Conservation (phyloP, 2,888 invertebrate genomes). For the Ormyrus rosae region DNA sequence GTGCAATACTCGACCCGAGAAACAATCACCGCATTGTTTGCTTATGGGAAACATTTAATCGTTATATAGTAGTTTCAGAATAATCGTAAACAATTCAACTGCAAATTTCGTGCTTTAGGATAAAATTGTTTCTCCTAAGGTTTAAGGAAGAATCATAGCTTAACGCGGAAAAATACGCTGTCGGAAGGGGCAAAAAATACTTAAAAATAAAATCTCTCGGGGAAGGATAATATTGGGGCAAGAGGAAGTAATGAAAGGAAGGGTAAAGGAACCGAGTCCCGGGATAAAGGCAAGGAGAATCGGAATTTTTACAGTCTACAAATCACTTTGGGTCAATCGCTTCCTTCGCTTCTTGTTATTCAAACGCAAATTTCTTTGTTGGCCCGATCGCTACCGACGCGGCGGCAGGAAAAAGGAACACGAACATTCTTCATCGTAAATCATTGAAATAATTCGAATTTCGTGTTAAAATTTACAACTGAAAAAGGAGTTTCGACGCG, state of each 20-base stretch:
- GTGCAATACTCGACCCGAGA: no score
- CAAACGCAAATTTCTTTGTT: slow-evolving; percentile 6
- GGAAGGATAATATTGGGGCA: no score
- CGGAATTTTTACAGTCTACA: slow-evolving; percentile 31
- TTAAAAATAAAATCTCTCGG: no score
- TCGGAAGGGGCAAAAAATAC: no score
- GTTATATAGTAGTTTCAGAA: no score
- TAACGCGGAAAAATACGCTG: no score
- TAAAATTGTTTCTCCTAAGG: no score
- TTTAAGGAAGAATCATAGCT: no score
- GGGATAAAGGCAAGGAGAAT: slow-evolving; percentile 13
- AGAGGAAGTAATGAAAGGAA: slow-evolving; percentile 16
- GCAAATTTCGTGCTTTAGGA: no score
- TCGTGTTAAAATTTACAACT: neutral
- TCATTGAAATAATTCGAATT: slow-evolving; percentile 4
- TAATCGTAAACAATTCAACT: no score
- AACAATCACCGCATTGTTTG: no score
- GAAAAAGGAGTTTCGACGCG: neutral
- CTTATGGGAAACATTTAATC: no score
- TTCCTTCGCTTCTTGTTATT: slow-evolving; percentile 21
- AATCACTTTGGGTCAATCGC: slow-evolving; percentile 28
- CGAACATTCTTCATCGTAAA: neutral
- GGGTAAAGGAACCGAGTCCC: neutral
- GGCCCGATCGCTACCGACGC: neutral
- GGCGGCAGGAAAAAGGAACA: neutral